These are phyloP conservation scores for Plagiodera versicolora DNA, from an alignment of 2,888 invertebrate genomes.

Conservation along the genomic window DNA sequence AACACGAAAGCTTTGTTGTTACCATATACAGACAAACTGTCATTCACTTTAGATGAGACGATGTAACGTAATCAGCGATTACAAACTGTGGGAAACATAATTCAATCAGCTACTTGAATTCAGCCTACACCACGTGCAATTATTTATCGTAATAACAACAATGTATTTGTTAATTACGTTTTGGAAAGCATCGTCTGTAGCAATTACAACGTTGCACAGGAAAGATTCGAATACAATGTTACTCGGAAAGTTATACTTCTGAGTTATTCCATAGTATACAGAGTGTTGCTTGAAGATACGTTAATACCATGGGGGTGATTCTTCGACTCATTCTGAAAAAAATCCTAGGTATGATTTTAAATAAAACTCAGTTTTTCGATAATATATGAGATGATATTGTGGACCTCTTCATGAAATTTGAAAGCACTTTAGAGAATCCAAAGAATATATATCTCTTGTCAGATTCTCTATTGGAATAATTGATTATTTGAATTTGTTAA, in stretches of 20 bases:
- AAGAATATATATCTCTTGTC: no score
- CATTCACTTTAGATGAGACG: background rate
- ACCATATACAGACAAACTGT: background rate
- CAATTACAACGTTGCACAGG: background rate
- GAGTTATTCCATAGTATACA: constrained; percentile 14
- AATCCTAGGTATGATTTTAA: no score
- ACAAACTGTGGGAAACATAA: background rate
- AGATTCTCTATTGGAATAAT: no score
- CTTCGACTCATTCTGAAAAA: no score
- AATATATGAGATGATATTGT: no score
- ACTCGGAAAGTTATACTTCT: constrained; percentile 12
- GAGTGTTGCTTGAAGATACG: no score
- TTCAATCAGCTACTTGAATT: background rate
- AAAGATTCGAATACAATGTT: constrained; percentile 9
- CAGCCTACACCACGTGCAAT: background rate
- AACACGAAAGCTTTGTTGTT: no score
- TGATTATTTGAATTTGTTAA: no score
- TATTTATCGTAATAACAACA: constrained; percentile 1
- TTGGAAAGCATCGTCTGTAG: constrained; percentile 3
- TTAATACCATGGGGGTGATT: no score
- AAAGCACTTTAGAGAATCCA: no score
- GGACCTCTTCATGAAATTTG: no score
- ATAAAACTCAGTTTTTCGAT: no score
- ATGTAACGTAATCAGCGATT: background rate
- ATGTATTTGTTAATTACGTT: background rate